Evolutionary conservation across 2,888 invertebrate genomes (phyloP), one percentile per base, ranked within the genome.

Genomic region (Operophtera brumata): DNA sequence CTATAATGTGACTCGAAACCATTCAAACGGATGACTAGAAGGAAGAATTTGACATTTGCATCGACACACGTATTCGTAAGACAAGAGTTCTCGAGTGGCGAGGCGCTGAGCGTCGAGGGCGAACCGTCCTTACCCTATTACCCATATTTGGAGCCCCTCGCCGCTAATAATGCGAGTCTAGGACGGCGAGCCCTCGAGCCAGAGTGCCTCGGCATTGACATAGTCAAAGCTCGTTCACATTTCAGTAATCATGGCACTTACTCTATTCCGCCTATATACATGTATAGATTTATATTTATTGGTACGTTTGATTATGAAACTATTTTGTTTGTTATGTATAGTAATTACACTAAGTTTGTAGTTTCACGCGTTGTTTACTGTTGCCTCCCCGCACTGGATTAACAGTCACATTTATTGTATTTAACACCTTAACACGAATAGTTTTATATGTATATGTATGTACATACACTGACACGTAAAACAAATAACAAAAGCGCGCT

Each of bases 281-380:
- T 79, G 85, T 88, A 86, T 85, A 79, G 82, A 82, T 83, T 82
- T 80, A 84, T 82, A 86, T 86, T 88, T 90, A 91, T 90, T 94
- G 94, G 94, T 94, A 94, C 94, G 90, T 94, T 93, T 92, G 91
- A 92, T 92, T 92, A 91, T 91, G 90, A 89, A 84, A 86, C 91
- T 92, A 92, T 91, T 88, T 84, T 84, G 87, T 77, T 89, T 80
- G 57, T 61, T 62, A 65, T 77, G 88, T 91, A 76, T 77, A 91
- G 90, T 91, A 91, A 91, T 91, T 91, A 91, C 89, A 79, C 91
- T 91, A 91, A 81, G 78, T 86, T 86, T 79, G 76, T 78, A 48
- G 48, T 71, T 69, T 82, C 70, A 73, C 83, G 82, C 78, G 75
- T 64, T 67, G 61, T 62, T 70, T 82, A 78, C 87, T 86, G 89